Evolutionary conservation across 2,113 vertebrate species (phyloP).

Genomic region (Ciconia stormi): DNA sequence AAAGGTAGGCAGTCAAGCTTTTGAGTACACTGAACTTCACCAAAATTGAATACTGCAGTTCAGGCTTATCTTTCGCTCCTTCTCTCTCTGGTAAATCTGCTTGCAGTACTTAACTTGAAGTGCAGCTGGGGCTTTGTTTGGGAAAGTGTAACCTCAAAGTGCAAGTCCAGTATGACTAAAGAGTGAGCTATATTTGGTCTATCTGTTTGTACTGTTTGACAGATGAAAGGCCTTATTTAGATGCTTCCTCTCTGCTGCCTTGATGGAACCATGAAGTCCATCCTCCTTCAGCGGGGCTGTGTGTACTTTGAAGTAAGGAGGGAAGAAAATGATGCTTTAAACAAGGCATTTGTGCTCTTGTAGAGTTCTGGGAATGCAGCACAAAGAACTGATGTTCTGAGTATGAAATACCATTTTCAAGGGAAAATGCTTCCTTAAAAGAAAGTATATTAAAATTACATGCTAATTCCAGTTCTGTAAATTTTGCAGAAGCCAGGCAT

Average conservation of each 20-base stretch:
- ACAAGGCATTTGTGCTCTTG: background rate
- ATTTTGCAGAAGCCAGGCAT: background rate
- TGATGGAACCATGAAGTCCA: background rate
- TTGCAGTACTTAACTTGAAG: background rate
- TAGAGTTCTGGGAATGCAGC: background rate
- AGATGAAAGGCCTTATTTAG: background rate
- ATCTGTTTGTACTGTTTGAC: background rate
- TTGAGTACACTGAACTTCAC: background rate
- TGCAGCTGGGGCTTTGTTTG: background rate
- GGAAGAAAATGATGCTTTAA: background rate
- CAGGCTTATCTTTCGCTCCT: background rate
- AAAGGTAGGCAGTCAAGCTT: background rate
- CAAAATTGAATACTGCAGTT: background rate
- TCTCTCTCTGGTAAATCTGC: background rate
- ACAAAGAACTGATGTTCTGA: background rate
- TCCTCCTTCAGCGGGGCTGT: rapidly evolving
- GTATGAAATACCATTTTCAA: background rate
- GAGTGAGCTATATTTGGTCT: background rate
- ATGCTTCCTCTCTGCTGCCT: background rate
- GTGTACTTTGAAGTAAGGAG: background rate
- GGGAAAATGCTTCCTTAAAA: background rate
- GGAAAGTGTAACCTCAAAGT: background rate
- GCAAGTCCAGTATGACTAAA: background rate
- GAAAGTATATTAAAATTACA: background rate
- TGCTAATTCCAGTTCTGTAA: background rate